Conservation (phyloP, 2,888 invertebrate species). For the Euclidia mi region DNA sequence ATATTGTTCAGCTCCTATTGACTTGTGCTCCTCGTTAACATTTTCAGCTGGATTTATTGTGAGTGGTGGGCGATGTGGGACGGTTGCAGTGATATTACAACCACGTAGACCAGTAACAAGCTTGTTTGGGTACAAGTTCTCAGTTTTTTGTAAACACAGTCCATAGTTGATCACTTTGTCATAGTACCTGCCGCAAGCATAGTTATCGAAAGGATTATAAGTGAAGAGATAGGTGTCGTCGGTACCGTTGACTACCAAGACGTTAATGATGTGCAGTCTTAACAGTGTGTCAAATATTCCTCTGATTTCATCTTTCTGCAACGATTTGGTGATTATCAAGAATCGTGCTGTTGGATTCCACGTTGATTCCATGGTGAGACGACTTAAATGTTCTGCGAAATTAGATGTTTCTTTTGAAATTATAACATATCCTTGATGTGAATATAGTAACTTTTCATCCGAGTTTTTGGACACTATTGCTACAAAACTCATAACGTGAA, state of each 20-base stretch:
- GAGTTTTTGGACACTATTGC: conserved; percentile 15
- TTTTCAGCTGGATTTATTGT: conserved; percentile 46
- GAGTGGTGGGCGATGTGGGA: conserved; percentile 67
- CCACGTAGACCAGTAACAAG: conserved; percentile 59
- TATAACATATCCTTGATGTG: conserved; percentile 58
- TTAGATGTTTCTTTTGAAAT: conserved; percentile 33
- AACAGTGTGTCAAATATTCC: conserved; percentile 64
- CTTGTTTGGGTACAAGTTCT: conserved; percentile 59
- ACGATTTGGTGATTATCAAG: conserved; percentile 55
- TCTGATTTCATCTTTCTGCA: conserved; percentile 37
- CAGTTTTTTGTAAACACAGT: conserved; percentile 49
- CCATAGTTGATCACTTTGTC: conserved; percentile 63
- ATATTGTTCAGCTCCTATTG: conserved; percentile 30
- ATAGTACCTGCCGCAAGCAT: too few relatives aligned
- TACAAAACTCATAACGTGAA: conserved; percentile 18
- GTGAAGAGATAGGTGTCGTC: conserved; percentile 60
- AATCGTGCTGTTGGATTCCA: conserved; percentile 68
- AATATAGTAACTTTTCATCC: not conserved
- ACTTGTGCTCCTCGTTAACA: not conserved
- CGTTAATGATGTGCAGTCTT: conserved; percentile 54
- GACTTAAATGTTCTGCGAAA: conserved; percentile 44
- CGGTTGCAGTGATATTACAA: conserved; percentile 62
- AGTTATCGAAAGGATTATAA: conserved; percentile 73
- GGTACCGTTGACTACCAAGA: conserved; percentile 61
- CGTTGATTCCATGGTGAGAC: conserved; percentile 49